Percentiles rank a stretch among this genome's conserved stretches.
Conservation (phyloP, 2,113 vertebrate genomes). For the Hystrix brachyura region DNA sequence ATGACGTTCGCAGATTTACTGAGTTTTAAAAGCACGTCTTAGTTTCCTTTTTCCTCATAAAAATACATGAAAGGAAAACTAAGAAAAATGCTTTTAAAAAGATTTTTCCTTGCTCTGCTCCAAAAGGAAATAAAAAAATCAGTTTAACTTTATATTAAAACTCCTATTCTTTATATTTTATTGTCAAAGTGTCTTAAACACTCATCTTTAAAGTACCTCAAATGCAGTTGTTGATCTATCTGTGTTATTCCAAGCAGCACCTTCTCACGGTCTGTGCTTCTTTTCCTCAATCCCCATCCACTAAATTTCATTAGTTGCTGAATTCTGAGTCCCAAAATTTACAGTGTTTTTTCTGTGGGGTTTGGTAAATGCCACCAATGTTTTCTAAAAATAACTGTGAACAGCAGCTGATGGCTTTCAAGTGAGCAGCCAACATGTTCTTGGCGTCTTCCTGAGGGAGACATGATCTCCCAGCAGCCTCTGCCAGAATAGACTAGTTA, state of each 20-base stretch:
- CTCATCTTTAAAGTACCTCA: background rate
- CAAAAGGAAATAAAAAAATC: conserved; percentile 22
- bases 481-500: background rate
- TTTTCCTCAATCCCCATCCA: background rate
- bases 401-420: conserved; percentile 34
- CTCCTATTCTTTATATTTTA: conserved; percentile 5
- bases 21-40: background rate
- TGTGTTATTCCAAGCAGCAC: background rate
- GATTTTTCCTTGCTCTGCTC: background rate
- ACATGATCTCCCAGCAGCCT: background rate
- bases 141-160: conserved; percentile 21
- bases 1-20: background rate
- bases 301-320: conserved; percentile 15
- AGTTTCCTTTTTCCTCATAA: conserved; percentile 30
- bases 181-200: conserved; percentile 32
- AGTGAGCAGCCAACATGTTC: background rate
- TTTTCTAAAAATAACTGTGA: conserved; percentile 57
- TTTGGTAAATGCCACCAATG: conserved; percentile 48
- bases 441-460: conserved; percentile 6
- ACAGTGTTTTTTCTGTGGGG: background rate
- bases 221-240: background rate
- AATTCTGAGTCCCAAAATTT: conserved; percentile 35
- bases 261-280: background rate
- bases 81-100: conserved; percentile 39
- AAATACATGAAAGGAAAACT: conserved; percentile 46